Conservation (phyloP, 2,888 invertebrate species). For the Agonopterix subpropinquella region DNA sequence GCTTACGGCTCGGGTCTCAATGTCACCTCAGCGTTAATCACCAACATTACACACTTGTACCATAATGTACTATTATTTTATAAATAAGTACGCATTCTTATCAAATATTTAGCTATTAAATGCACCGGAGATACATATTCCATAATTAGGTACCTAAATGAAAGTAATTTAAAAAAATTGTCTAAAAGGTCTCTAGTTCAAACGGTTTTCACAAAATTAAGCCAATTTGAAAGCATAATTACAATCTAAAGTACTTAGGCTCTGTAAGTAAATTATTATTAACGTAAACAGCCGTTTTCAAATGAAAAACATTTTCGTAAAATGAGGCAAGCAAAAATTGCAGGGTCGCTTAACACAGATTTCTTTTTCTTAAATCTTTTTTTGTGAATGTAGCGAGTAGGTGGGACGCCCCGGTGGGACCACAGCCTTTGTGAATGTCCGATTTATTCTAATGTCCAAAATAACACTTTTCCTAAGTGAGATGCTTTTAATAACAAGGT, state of each 20-base stretch:
- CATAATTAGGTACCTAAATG: no score
- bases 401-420: slow-evolving; percentile 1
- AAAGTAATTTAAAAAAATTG: no score
- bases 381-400: background rate
- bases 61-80: no score
- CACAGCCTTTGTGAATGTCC: slow-evolving; percentile 3
- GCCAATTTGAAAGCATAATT: background rate
- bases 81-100: no score
- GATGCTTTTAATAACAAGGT: slow-evolving; percentile 1
- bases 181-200: no score
- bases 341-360: slow-evolving; percentile 1
- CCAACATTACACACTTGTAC: no score
- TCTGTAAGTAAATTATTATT: background rate
- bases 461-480: background rate
- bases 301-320: slow-evolving; percentile 1
- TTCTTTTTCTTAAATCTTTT: slow-evolving; percentile 5
- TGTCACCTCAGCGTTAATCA: no score
- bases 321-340: background rate
- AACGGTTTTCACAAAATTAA: background rate
- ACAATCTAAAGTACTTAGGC: background rate
- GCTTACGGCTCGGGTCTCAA: no score
- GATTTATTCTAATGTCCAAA: slow-evolving; percentile 5
- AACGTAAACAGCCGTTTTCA: background rate
- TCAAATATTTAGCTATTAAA: no score
- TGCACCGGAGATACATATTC: no score